phyloP scores from a whole-genome alignment of 2,797 vertebrate species.

The Picus viridis region DNA sequence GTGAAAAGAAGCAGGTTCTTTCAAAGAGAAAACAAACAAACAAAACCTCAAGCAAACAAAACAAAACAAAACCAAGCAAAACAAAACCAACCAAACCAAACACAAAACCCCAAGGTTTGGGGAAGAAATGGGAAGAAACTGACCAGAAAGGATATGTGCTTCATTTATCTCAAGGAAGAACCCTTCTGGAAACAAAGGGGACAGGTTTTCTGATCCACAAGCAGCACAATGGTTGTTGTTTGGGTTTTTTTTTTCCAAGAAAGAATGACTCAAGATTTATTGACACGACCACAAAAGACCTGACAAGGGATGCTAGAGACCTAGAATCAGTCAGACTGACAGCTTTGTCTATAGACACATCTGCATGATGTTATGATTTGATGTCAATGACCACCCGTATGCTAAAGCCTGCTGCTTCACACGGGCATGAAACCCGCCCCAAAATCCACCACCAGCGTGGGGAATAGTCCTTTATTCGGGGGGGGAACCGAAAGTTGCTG shows the following conservation, averaged over 20 bases:
- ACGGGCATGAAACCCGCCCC: not conserved
- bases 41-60: too few relatives aligned
- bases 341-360: fast-evolving
- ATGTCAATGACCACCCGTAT: not conserved
- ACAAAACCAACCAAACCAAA: too few relatives aligned
- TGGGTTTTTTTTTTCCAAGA: not conserved
- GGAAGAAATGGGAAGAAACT: not conserved
- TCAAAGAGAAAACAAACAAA: not conserved
- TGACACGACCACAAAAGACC: not conserved
- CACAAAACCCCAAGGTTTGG: not conserved
- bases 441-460: not conserved
- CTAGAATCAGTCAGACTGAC: not conserved
- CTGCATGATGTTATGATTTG: not conserved
- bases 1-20: not conserved
- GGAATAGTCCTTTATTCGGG: not conserved
- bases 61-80: too few relatives aligned
- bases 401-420: not conserved
- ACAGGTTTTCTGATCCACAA: not conserved
- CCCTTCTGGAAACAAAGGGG: slow-evolving; percentile 34
- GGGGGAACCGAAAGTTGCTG: not conserved
- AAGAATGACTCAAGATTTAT: not conserved
- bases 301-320: not conserved
- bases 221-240: not conserved
- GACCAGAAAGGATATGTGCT: not conserved
- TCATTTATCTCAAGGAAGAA: not conserved